Conservation (phyloP, 2,113 vertebrate genomes). For the Nannobrachium achirus region DNA sequence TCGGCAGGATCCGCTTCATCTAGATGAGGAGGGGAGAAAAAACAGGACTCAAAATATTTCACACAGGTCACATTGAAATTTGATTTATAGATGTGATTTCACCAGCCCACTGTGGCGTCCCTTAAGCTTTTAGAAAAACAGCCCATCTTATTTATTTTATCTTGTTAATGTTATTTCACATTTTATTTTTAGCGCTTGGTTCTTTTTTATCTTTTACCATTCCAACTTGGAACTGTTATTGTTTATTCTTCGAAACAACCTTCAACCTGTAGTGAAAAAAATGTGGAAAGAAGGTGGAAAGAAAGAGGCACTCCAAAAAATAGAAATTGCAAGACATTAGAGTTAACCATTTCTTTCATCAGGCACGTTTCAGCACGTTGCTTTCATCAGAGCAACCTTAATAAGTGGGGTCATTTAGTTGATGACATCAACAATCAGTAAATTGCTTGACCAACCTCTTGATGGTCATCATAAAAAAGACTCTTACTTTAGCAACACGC, state of each 20-base stretch:
- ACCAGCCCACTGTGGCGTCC: background rate
- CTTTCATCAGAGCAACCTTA: too few species aligned
- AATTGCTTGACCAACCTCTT: background rate
- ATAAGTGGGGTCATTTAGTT: too few species aligned
- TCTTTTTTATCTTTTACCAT: background rate
- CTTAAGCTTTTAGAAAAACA: conserved; percentile 1
- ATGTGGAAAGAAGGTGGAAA: too few species aligned
- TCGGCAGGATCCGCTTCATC: conserved; percentile 46
- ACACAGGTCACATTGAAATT: conserved; percentile 47
- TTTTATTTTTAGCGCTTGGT: background rate
- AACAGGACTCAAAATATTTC: conserved; percentile 39
- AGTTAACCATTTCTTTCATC: too few species aligned
- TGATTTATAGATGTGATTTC: conserved; percentile 38
- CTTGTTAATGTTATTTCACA: background rate
- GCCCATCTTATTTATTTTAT: conserved; percentile 1
- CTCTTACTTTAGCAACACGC: too few species aligned
- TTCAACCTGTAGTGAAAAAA: too few species aligned
- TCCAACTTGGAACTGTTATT: background rate
- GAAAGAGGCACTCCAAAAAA: too few species aligned
- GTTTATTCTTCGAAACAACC: too few species aligned
- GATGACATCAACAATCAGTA: too few species aligned
- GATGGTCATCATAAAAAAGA: background rate
- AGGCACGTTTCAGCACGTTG: too few species aligned
- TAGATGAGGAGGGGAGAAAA: conserved; percentile 35
- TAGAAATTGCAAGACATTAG: too few species aligned